Base-by-base conservation (phyloP, 2,797 vertebrate genomes). In the Eurystomus glaucurus region DNA sequence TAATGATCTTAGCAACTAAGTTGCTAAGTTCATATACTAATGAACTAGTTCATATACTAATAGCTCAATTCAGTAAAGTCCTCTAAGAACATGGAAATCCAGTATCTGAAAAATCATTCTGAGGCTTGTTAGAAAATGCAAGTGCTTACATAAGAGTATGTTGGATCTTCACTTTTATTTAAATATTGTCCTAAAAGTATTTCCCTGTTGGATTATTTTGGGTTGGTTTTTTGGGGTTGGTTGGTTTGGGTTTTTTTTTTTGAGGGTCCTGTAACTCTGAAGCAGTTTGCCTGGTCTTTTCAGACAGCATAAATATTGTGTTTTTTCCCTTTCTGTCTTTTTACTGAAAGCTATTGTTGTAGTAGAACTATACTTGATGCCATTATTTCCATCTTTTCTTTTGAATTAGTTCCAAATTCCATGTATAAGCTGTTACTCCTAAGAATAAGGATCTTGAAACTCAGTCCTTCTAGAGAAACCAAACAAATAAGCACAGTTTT, bases 41-140 rank as follows among this genome's bases (percentile, higher is more conserved):
- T 79, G 58, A n/a, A n/a, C n/a, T 37, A 15, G 35, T 37, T 92
- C 66, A 54, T n/a, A 70, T 62, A 58, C 68, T 80, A 62, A 84
- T 79, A 55, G 50, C 23, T 81, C 93, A 66, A 65, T 66, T 90
- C 55, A 52, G 19, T 74, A 62, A 88, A 93, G 66, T 61, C 25
- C 52, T 78, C 41, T 58, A 25, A 80, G 62, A 74, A 6, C 48
- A 45, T 1, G 3, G 77, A 91, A 77, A 31, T 43, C 19, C 6
- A 14, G 20, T 43, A 9, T 13, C 82, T 92, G 91, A 93, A 95
- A 90, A 85, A 55, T 66, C 46, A 22, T 57, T 35, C 14, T 33
- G 64, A 13, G 43, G 2, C 46, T 69, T 85, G 39, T 50, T 86
- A 65, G 79, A 19, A 6, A 57, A 51, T 21, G n/a, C 0, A 6